Base-by-base conservation (phyloP, 2,888 invertebrate genomes). In the Papilio gigon region DNA sequence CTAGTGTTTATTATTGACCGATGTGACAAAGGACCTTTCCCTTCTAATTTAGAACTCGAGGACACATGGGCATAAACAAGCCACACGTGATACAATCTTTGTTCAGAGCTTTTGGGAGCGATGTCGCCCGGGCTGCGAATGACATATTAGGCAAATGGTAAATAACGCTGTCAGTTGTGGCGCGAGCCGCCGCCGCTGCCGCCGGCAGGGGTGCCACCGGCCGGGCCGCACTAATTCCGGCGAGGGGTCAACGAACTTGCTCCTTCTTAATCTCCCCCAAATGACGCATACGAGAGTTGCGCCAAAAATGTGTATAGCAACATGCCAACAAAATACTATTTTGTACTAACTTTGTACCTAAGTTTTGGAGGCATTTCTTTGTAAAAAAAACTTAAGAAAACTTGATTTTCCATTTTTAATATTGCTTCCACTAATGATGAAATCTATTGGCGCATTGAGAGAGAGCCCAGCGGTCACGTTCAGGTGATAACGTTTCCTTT, bases 151-250 rank as follows among this genome's bases (percentile, higher is more conserved):
- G 12, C 22, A 47, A 47, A n/a, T 50, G 27, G 14, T 50, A 27
- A 27, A 50, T 50, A 50, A 50, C 20, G 50, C 14, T 5, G 27
- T 56, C 53, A n/a, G 30, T n/a, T n/a, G n/a, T 25, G 50, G 12
- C 4, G 14, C n/a, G 17, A 17, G 30, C n/a, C 14, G 14, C 1
- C 27, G 50, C 14, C 14, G 5, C 37, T 37, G 1, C 12, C 5
- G 50, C 25, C 1, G 53, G 40, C 53, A 53, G 74, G 74, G 70
- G 72, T 66, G 61, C 75, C 76, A 83, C 82, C 80, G 82, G 82
- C 82, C 85, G 80, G 75, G 82, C 78, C 76, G 76, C 82, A 83
- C 87, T 89, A 88, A 88, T 83, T 88, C 86, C 80, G 88, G 80
- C 79, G 81, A 84, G 87, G 87, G 88, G 88, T 89, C 87, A 79